Percentiles rank a stretch among this genome's conserved stretches.
These are phyloP conservation scores for Calosoma granatense DNA, from an alignment of 1,140 invertebrate species.

Conservation along the genomic window DNA sequence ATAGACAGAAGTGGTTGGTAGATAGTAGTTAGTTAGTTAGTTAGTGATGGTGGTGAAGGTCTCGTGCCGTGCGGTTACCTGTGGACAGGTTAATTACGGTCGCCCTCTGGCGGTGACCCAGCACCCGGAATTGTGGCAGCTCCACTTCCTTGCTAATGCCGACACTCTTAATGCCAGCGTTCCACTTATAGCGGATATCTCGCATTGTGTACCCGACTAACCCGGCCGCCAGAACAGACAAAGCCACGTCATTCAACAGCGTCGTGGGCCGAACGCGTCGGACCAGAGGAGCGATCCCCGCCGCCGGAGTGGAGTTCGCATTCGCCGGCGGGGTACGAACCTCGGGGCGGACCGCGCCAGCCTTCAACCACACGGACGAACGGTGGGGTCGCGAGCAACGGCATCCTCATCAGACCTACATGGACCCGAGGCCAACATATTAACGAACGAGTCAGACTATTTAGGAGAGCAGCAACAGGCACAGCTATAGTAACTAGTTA, in stretches of 20 bases:
- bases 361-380: not conserved
- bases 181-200: conserved; percentile 96
- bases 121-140: conserved; percentile 89
- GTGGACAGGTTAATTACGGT: conserved; percentile 87
- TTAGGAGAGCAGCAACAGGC: no score
- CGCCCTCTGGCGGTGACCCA: conserved; percentile 83
- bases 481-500: no score
- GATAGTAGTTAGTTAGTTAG: conserved; percentile 22
- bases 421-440: not conserved
- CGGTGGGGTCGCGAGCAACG: not conserved
- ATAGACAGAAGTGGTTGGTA: conserved; percentile 19
- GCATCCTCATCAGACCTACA: no score
- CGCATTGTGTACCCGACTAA: conserved; percentile 93
- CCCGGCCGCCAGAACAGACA: conserved; percentile 49
- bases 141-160: conserved; percentile 85
- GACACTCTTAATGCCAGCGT: conserved; percentile 76
- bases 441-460: no score
- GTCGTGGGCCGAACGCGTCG: not conserved
- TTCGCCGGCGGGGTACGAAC: no score
- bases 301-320: not conserved
- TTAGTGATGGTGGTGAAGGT: no score
- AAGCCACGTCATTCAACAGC: conserved; percentile 35
- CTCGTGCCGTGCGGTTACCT: conserved; percentile 57
- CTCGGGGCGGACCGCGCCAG: not conserved
- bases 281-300: not conserved